Base-by-base conservation (phyloP, 1,140 invertebrate genomes). In the Gryon sp. region DNA sequence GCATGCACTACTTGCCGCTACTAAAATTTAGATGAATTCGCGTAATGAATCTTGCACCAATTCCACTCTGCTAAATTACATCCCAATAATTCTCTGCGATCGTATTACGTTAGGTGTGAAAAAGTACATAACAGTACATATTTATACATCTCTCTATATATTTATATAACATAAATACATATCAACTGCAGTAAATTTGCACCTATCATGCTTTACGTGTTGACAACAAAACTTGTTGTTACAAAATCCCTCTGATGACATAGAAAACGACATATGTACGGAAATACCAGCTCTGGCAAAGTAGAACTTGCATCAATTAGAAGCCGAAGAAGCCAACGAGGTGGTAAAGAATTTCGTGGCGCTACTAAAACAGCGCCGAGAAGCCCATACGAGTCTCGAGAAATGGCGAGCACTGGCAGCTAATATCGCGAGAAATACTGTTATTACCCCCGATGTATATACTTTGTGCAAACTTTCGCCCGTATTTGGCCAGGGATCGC, bases 361-460 rank as follows among this genome's bases (percentile, higher is more conserved):
- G 69, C 19, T 24, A 16, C 40, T 72, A 62, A 62, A 72, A 55
- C 24, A 55, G 48, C 69, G 36, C 22, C 34, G 40, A 32, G 38
- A 41, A 57, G 40, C 30, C 36, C 68, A 40, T 36, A 50, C 63
- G 52, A 60, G 66, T 18, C 30, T 34, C 34, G 46, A 36, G 38
- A 66, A 53, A 45, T 45, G 11, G 36, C 53, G 22, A 65, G 26
- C 59, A 52, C 48, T 41, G 63, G 63, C 74, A 81, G 81, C 83
- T 86, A 86, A 86, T 86, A 85, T 83, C 79, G 69, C 76, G 75
- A 85, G 83, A 86, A 85, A 86, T 85, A 86, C 80, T 83, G 82
- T 86, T 86, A 86, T 86, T 82, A 80, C 82, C 45, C n/a, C 52
- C 74, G 80, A 79, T 50, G 72, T 75, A 66, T 75, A 86, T 85